phyloP scores from a whole-genome alignment of 2,113 vertebrate genomes.

The Camelus bactrianus region DNA sequence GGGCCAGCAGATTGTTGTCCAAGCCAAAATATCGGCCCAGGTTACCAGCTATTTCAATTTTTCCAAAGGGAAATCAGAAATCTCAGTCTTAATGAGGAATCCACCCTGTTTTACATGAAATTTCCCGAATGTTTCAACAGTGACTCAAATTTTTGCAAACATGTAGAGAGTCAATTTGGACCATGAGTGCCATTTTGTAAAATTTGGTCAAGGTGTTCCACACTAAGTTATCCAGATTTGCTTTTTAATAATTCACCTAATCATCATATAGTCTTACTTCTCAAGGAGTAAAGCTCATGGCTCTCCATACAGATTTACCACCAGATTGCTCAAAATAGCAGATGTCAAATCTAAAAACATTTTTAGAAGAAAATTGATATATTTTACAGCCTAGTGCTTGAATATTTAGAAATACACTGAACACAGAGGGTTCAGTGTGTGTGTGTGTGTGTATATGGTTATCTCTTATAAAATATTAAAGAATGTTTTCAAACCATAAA shows the following conservation, averaged over 20 bases:
- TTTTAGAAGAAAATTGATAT: constrained; percentile 1
- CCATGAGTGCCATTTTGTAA: background rate
- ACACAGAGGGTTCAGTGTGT: background rate
- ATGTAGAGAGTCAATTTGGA: background rate
- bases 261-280: background rate
- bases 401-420: constrained; percentile 23
- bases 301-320: background rate
- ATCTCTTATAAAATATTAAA: background rate
- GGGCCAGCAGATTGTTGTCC: background rate
- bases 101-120: background rate
- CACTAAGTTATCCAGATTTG: background rate
- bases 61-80: background rate
- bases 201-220: background rate
- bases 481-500: background rate
- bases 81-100: background rate
- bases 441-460: background rate
- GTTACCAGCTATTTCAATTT: background rate
- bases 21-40: background rate
- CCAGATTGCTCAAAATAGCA: background rate
- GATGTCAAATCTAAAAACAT: background rate
- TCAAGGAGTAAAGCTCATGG: background rate
- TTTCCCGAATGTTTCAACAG: background rate
- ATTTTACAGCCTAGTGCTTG: background rate
- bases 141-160: background rate
- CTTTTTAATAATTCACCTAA: background rate